Base-by-base conservation (phyloP, 2,888 invertebrate species). In the Dynastes hyllus region DNA sequence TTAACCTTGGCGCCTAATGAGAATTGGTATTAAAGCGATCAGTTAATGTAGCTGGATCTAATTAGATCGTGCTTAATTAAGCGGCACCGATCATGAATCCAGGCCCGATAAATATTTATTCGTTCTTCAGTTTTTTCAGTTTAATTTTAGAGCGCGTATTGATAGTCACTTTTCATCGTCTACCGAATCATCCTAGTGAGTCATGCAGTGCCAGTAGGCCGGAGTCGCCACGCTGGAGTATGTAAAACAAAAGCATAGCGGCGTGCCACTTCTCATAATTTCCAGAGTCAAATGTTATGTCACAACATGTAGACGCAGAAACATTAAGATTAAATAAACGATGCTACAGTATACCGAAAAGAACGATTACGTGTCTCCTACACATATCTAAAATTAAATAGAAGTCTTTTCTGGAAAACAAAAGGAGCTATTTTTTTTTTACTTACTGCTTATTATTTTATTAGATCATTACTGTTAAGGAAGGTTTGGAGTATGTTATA, bases 171-270 rank as follows among this genome's bases (percentile, higher is more conserved):
- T 40, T 16, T 45, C 66, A 40, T 67, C 45, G 66, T 40, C 16
- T 45, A 22, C 45, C 66, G 66, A 67, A 45, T 67, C 66, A 67
- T 67, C 66, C 9, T 16, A 8, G 16, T 67, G 66, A 67, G 66
- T 67, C 66, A 67, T 45, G 2, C 45, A 16, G 11, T 16, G 40
- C 66, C 11, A 50, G 66, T 58, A 22, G 55, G 55, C 55, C n/a
- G 55, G 22, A 22, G 55, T 16, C 22, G 45, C 45, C 45, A 45
- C 8, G 4, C 45, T 55, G n/a, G n/a, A 55, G 13, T 40, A 66
- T 22, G n/a, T 8, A 40, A 65, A 55, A 22, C 55, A 55, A 55
- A 16, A 55, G 55, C 55, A 8, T 58, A 58, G 55, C 9, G 55
- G 11, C 27, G 63, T n/a, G 45, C 16, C 45, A 40, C 5, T 67